Conservation (phyloP, 2,888 invertebrate genomes). For the Drosophila hamatofila region DNA sequence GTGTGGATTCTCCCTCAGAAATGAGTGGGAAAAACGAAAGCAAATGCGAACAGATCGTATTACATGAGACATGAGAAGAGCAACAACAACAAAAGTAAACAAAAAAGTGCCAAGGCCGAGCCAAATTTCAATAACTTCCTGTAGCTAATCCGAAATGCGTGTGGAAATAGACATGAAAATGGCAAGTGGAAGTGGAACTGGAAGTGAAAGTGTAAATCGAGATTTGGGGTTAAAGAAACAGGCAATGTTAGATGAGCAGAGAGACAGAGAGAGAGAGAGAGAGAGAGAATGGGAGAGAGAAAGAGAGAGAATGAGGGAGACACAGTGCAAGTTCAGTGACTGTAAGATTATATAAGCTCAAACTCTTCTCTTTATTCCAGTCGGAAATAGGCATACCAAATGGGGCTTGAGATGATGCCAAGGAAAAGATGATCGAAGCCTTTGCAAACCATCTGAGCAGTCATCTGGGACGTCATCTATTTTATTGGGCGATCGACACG, state of each 20-base stretch:
- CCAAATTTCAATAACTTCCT: slow-evolving; percentile 58
- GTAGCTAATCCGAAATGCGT: slow-evolving; percentile 62
- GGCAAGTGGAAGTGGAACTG: slow-evolving; percentile 41
- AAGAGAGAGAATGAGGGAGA: background rate
- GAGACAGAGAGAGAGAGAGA: slow-evolving; percentile 11
- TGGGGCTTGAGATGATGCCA: slow-evolving; percentile 40
- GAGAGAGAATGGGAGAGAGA: background rate
- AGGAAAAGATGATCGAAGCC: slow-evolving; percentile 84
- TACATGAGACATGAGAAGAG: slow-evolving; percentile 13
- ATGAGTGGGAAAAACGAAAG: slow-evolving; percentile 41
- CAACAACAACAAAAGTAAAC: slow-evolving; percentile 6
- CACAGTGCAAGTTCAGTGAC: slow-evolving; percentile 18
- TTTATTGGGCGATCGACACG: slow-evolving; percentile 88
- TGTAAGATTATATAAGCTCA: slow-evolving; percentile 29
- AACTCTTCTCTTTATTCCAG: slow-evolving; percentile 24
- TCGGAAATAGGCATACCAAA: slow-evolving; percentile 44
- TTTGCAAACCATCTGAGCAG: slow-evolving; percentile 84
- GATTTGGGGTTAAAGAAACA: slow-evolving; percentile 31
- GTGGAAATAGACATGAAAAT: slow-evolving; percentile 48
- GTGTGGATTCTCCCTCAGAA: slow-evolving; percentile 44
- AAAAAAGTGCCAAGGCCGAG: slow-evolving; percentile 25
- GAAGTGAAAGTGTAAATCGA: slow-evolving; percentile 58
- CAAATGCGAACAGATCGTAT: slow-evolving; percentile 21
- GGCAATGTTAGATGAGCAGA: slow-evolving; percentile 4
- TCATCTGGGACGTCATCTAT: slow-evolving; percentile 87